Percentiles rank a stretch among this genome's conserved stretches.
These are phyloP conservation scores for Sminthopsis crassicaudata DNA, from an alignment of 2,113 vertebrate genomes.

Conservation along the genomic window DNA sequence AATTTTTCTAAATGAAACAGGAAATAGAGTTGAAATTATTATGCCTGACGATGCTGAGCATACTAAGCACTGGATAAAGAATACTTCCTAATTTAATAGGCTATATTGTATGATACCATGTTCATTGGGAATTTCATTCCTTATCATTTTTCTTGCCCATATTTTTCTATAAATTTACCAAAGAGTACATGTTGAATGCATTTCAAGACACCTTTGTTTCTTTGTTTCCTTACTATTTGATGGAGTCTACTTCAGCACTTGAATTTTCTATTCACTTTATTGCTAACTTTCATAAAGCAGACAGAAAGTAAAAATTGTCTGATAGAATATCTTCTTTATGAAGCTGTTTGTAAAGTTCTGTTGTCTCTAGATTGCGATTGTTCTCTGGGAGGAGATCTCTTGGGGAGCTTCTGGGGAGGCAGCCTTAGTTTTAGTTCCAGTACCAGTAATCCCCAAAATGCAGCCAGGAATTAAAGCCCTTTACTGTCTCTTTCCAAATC, in stretches of 20 bases:
- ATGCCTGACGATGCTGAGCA: background rate
- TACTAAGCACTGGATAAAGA: background rate
- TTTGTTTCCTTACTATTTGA: background rate
- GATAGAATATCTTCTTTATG: background rate
- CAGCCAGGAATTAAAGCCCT: no score
- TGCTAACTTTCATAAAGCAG: background rate
- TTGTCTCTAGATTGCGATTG: no score
- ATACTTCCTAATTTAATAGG: background rate
- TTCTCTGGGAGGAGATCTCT: no score
- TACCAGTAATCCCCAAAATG: no score
- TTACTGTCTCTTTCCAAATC: no score
- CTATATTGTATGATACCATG: background rate
- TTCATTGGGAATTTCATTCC: background rate
- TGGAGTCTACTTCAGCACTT: background rate
- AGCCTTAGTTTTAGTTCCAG: no score
- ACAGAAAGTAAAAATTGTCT: background rate
- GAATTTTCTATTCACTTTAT: background rate
- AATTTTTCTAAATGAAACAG: background rate
- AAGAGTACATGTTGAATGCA: background rate
- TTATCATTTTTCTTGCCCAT: background rate
- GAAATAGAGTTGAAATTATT: background rate
- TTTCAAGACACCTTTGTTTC: background rate
- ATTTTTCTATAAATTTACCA: background rate
- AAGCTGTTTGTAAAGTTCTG: no score
- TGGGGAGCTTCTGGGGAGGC: no score